Evolutionary conservation across 2,888 invertebrate species (phyloP), one percentile per base, ranked within the genome.

Genomic region (Trissolcus brochymenae): DNA sequence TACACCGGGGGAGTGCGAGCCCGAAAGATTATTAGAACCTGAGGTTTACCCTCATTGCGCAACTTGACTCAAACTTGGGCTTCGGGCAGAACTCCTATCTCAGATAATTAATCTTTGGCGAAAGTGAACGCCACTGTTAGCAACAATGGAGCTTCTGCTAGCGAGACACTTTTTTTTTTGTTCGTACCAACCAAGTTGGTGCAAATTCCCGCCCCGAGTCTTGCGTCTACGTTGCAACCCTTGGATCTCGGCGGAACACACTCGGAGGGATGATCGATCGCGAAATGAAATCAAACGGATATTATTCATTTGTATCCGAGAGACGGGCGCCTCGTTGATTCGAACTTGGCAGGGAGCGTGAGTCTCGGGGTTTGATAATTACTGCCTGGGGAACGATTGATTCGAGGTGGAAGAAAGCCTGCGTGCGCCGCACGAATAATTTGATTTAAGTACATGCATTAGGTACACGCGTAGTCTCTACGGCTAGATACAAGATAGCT

Each of bases 81-180:
- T 77, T 75, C 56, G 65, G 64, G 61, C 53, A 60, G 55, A 51
- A 53, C 60, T 79, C 62, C 78, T 75, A 78, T 67, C 79, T 51
- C 60, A 65, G 80, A 80, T 81, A 82, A 81, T 82, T 82, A 82
- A 82, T 82, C 79, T 82, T 78, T 77, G 81, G 80, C 76, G 79
- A 80, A 81, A 81, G 79, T 70, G 76, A 70, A 75, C 55, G 62
- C 29, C 21, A 41, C 9, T 40, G 61, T 16, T 56, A 64, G 64
- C 57, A 64, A 46, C 35, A 35, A 35, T 35, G 11, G 35, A 11
- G 35, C 35, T 16, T 14, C 56, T 56, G 43, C 53, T 54, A 54
- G 41, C 54, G 57, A 62, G 56, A 59, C 57, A 62, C 56, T 68
- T 57, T 68, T 41, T 50, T 40, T 9, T 14, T 55, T 40, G 7